A percentile compares a stretch with the other conserved stretches of the same genome.
These are phyloP conservation scores for Sigmodon hispidus DNA, from an alignment of 2,113 vertebrate species.

Conservation along the genomic window DNA sequence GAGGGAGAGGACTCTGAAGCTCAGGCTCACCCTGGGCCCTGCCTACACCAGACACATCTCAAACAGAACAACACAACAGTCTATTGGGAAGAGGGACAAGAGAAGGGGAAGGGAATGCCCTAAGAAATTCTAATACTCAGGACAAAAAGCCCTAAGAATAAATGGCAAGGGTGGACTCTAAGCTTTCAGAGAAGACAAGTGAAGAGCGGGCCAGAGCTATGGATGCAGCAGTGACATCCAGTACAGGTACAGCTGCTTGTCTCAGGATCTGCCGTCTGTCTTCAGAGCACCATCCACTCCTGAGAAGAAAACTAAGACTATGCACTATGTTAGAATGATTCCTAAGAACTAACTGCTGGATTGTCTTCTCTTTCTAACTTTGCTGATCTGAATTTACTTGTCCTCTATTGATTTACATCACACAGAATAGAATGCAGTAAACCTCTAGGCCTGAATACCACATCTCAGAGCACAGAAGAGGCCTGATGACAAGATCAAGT, in stretches of 20 bases:
- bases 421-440: conserved; percentile 1
- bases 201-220: background rate
- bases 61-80: background rate
- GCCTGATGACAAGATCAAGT: conserved; percentile 8
- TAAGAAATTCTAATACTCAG: conserved; percentile 34
- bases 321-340: background rate
- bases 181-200: background rate
- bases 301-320: background rate
- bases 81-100: background rate
- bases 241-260: rapidly evolving
- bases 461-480: conserved; percentile 48
- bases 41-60: background rate
- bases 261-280: background rate
- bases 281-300: background rate
- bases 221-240: background rate
- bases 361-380: conserved; percentile 31
- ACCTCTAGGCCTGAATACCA: conserved; percentile 23
- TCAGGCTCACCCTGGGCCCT: background rate
- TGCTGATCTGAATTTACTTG: conserved; percentile 27
- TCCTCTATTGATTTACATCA: conserved; percentile 27
- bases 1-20: background rate
- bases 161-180: background rate
- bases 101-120: background rate
- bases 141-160: background rate
- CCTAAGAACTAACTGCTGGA: background rate